Base-by-base conservation (phyloP, 2,113 vertebrate genomes). In the Tricholaema leucomelas region DNA sequence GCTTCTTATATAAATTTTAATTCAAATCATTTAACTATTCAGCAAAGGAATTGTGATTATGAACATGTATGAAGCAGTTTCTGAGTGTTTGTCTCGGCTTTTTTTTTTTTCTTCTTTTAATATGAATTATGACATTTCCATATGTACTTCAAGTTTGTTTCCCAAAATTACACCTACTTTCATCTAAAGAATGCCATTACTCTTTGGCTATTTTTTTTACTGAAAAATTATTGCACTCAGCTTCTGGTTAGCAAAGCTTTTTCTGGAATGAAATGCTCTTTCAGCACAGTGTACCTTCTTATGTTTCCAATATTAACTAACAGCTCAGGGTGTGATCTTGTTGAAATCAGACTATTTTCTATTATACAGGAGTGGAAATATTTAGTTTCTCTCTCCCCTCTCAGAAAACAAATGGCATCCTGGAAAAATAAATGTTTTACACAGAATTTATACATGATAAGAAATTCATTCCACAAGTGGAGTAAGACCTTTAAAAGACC, bases 401-500 rank as follows among this genome's bases (percentile, higher is more conserved):
- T 95, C 79, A 89, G 77, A 90, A 97, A 97, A 96, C 83, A 97
- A 97, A 90, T 65, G 87, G 93, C 83, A 96, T 93, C 95, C 87
- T 94, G 85, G 93, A 80, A 85, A 91, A 87, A 87, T 64, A 87
- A 83, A 87, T 95, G 93, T 95, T 97, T 93, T 70, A 91, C 67
- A 94, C 79, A 95, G 92, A 95, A 97, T 97, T 97, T 95, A 97
- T 88, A 97, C 96, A 91, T 16, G 78, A 96, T 97, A 97, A 97
- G 96, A 97, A 97, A 97, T 97, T 97, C 97, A 97, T 97, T 97
- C 97, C 97, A 97, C 97, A 97, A 97, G 97, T 97, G 96, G 96
- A 97, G 88, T 94, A 96, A 97, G 97, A 97, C 96, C 97, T 98
- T 98, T 98, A 96, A 97, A 97, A 97, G 97, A 97, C 97, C 97